A percentile compares a stretch with the other conserved stretches of the same genome.
phyloP scores from a whole-genome alignment of 2,797 vertebrate species.

The Danio jaintianensis region DNA sequence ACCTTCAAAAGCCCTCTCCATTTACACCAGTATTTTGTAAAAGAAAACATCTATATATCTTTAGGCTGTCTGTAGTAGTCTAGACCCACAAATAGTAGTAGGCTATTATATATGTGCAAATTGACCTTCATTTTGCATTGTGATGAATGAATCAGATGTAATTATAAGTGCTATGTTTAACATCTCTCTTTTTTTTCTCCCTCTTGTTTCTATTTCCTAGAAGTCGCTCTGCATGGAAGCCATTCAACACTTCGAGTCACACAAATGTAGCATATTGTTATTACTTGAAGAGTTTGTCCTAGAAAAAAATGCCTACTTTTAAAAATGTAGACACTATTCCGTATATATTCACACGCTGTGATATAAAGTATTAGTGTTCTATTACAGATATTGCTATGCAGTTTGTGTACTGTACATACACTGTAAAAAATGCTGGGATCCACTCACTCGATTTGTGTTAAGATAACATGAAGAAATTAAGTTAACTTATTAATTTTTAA shows the following conservation, averaged over 20 bases:
- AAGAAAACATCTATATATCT: not conserved
- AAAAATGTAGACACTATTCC: not conserved
- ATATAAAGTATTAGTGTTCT: not conserved
- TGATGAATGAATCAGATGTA: constrained; percentile 1
- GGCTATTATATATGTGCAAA: not conserved
- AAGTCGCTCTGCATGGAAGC: not conserved
- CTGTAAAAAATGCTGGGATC: too few relatives aligned
- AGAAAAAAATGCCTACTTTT: not conserved
- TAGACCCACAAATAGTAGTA: not conserved
- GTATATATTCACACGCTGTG: not conserved
- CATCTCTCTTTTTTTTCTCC: not conserved
- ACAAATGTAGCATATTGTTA: too few relatives aligned
- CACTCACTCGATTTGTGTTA: too few relatives aligned
- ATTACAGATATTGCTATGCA: not conserved
- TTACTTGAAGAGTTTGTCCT: not conserved
- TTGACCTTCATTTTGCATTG: not conserved
- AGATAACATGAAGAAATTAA: too few relatives aligned
- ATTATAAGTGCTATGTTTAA: not conserved
- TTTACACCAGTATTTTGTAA: not conserved
- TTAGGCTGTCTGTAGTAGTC: not conserved
- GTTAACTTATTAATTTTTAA: too few relatives aligned
- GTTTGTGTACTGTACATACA: not conserved
- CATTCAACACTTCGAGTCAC: not conserved
- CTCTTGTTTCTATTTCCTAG: not conserved
- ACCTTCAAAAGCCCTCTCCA: constrained; percentile 20